Percentiles rank a stretch among this genome's conserved stretches.
Evolutionary conservation across 2,113 vertebrate genomes (phyloP).

Genomic region (Clarias magur): DNA sequence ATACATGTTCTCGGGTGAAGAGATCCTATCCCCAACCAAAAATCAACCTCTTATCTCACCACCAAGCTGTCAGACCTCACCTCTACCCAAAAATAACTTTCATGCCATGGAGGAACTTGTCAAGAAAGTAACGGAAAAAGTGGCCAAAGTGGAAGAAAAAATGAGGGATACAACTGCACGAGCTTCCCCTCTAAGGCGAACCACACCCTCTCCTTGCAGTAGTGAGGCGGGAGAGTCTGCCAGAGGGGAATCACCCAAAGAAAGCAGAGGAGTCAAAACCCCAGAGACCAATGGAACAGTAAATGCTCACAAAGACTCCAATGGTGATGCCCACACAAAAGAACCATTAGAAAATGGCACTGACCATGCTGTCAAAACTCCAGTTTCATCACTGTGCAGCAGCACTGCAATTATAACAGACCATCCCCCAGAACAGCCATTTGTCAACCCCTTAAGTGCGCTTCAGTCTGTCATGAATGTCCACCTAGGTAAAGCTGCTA

Average conservation of each 20-base stretch:
- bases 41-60: slow-evolving; percentile 86
- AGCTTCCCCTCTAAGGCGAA: slow-evolving; percentile 81
- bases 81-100: slow-evolving; percentile 92
- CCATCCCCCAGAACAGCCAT: slow-evolving; percentile 95
- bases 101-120: slow-evolving; percentile 98
- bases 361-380: slow-evolving; percentile 77
- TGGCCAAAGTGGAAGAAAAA: slow-evolving; percentile 95
- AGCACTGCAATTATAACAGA: slow-evolving; percentile 97
- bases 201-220: slow-evolving; percentile 87
- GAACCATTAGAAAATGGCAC: slow-evolving; percentile 85
- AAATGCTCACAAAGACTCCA: slow-evolving; percentile 74
- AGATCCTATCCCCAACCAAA: slow-evolving; percentile 86
- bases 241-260: slow-evolving; percentile 79
- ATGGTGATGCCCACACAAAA: slow-evolving; percentile 77
- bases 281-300: slow-evolving; percentile 75
- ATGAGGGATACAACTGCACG: slow-evolving; percentile 84
- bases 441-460: slow-evolving; percentile 97
- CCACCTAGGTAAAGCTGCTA: slow-evolving; percentile 96
- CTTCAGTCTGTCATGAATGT: slow-evolving; percentile 98
- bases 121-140: slow-evolving; percentile 97
- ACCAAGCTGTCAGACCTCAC: slow-evolving; percentile 89
- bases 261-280: slow-evolving; percentile 78
- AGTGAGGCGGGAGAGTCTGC: slow-evolving; percentile 84
- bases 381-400: slow-evolving; percentile 77
- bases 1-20: slow-evolving; percentile 84